Percentiles rank a stretch among this genome's conserved stretches.
Evolutionary conservation across 2,888 invertebrate species (phyloP).

Genomic region (Hesperia comma): DNA sequence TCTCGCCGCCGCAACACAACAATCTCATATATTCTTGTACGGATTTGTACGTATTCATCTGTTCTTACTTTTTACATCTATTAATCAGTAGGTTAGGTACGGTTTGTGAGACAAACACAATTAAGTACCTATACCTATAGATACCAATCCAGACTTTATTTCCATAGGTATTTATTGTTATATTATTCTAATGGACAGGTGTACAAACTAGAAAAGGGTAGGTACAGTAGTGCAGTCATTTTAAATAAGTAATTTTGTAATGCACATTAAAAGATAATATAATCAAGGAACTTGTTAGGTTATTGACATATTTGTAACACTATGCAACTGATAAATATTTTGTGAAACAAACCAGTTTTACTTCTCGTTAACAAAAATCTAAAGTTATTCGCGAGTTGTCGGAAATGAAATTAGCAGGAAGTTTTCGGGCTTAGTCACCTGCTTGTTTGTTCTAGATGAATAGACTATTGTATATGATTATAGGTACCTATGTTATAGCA

Average conservation of each 20-base stretch:
- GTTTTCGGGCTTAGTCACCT: background rate
- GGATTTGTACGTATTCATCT: conserved; percentile 6
- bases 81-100: background rate
- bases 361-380: background rate
- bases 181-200: no score
- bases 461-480: no score
- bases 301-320: no score
- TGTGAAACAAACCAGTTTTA: background rate
- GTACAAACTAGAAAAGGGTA: no score
- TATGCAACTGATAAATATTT: no score
- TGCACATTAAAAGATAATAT: no score
- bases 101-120: background rate
- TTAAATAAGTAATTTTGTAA: no score
- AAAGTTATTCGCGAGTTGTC: conserved; percentile 2
- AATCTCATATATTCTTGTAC: background rate
- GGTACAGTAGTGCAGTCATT: no score
- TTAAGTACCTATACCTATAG: no score
- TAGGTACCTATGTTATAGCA: background rate
- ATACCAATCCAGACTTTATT: no score
- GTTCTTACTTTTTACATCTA: background rate
- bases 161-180: no score
- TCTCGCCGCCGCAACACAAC: background rate
- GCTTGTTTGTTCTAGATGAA: background rate
- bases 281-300: no score
- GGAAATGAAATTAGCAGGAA: conserved; percentile 6